These are phyloP conservation scores for Periophthalmus magnuspinnatus DNA, from an alignment of 2,797 vertebrate species.

Conservation along the genomic window DNA sequence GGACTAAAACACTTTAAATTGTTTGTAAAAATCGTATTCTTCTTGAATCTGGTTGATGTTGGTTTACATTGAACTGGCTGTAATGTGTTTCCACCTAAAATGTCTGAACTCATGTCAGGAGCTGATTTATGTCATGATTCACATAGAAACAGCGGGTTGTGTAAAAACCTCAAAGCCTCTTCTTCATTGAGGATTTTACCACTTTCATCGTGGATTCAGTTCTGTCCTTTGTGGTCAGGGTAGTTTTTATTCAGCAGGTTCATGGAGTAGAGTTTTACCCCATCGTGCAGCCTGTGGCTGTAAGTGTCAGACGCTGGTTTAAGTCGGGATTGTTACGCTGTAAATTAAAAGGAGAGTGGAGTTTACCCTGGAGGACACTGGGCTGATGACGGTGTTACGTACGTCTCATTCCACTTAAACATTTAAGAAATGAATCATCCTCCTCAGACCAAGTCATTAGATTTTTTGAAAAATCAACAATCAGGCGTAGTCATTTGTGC, in stretches of 20 bases:
- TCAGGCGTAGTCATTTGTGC: not conserved
- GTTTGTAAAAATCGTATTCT: not conserved
- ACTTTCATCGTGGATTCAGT: not conserved
- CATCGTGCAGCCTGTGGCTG: conserved; percentile 8
- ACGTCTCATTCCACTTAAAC: conserved; percentile 7
- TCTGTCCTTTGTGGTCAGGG: conserved; percentile 3
- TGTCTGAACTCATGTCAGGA: not conserved
- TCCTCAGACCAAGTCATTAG: not conserved
- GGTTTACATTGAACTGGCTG: not conserved
- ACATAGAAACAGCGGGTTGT: too few species aligned
- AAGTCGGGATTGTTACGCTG: conserved; percentile 9
- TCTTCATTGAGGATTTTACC: not conserved
- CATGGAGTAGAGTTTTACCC: not conserved
- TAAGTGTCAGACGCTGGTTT: conserved; percentile 9
- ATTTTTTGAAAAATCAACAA: not conserved
- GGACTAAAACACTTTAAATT: not conserved
- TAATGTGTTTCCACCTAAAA: not conserved
- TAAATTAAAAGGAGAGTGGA: conserved; percentile 11
- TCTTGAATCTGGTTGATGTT: not conserved
- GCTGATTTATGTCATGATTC: not conserved
- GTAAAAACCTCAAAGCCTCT: too few species aligned
- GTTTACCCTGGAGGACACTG: conserved; percentile 8
- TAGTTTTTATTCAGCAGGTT: not conserved
- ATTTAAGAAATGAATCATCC: conserved; percentile 1
- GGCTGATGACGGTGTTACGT: conserved; percentile 13